Base-by-base conservation (phyloP, 2,113 vertebrate species). In the Notiomystis cincta region DNA sequence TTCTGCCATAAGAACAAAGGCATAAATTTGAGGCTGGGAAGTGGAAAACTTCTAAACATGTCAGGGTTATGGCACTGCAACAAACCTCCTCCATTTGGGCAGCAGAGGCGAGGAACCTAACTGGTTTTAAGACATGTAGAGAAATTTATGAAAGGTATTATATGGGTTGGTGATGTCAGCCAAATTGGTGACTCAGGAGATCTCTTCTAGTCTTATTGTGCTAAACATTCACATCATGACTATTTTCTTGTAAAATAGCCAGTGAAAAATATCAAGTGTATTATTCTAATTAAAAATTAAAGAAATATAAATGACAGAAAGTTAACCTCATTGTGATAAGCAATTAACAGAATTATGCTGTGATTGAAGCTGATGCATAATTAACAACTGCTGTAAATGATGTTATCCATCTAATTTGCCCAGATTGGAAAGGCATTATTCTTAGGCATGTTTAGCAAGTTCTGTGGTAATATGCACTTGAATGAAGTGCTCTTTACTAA, bases 401-500 rank as follows among this genome's bases (percentile, higher is more conserved):
- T 77, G 70, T 54, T 95, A 91, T 56, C 78, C 88, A 80, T 58
- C 87, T 91, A 80, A 95, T 93, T 82, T 95, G 62, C 50, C 40
- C 54, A 77, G 58, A 54, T 9, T 83, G 75, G 38, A 82, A 70
- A 33, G 78, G 40, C 35, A 60, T 83, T 90, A 83, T 73, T 93
- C 89, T 94, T 86, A 61, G n/a, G 64, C 50, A 66, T 86, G 54
- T 91, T 96, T 91, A 91, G 71, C 47, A 90, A 91, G 90, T 92
- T 93, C 56, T 44, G 33, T 10, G 4, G 38, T 96, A 93, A 94
- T 71, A 82, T 42, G 82, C 92, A 88, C 90, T 94, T 96, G 75
- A 97, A 71, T 96, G 79, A 95, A 96, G 90, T 93, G 90, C 90
- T 95, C 90, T 96, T 92, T 71, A 81, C 87, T 93, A 92, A 87